Evolutionary conservation across 1,140 invertebrate species (phyloP).

Genomic region (Drosophila orosa): DNA sequence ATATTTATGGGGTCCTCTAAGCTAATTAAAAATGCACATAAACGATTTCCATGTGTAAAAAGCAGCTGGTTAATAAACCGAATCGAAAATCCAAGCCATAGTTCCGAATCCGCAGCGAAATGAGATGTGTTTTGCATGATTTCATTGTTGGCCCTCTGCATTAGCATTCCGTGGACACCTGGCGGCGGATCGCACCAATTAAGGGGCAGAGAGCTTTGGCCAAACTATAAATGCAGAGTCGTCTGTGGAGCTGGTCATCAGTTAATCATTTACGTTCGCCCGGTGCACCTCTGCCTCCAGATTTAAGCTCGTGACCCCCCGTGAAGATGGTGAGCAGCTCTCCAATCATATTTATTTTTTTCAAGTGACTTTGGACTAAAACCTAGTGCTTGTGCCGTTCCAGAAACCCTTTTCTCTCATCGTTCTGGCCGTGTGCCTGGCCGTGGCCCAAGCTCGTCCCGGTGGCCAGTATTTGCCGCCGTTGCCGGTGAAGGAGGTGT

Average conservation of each 20-base stretch:
- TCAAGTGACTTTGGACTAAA: constrained; percentile 12
- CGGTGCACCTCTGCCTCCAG: constrained; percentile 57
- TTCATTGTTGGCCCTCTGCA: constrained; percentile 67
- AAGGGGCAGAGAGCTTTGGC: constrained; percentile 7
- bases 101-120: constrained; percentile 16
- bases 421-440: constrained; percentile 43
- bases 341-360: too few relatives aligned
- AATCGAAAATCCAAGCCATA: neutral
- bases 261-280: constrained; percentile 68
- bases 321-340: too few relatives aligned
- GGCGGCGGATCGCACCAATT: constrained; percentile 45
- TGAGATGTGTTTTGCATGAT: constrained; percentile 72
- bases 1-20: constrained; percentile 12
- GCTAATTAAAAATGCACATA: constrained; percentile 35
- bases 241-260: constrained; percentile 50
- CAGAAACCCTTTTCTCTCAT: constrained; percentile 58
- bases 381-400: neutral
- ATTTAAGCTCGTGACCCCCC: constrained; percentile 35
- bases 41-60: constrained; percentile 13
- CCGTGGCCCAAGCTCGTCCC: constrained; percentile 43
- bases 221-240: constrained; percentile 67
- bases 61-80: constrained; percentile 41
- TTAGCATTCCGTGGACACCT: constrained; percentile 53
- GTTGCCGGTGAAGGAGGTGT: constrained; percentile 43
- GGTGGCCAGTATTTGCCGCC: constrained; percentile 53